Evolutionary conservation across 2,113 vertebrate genomes (phyloP), one percentile per base, ranked within the genome.

Genomic region (Cercocebus atys): DNA sequence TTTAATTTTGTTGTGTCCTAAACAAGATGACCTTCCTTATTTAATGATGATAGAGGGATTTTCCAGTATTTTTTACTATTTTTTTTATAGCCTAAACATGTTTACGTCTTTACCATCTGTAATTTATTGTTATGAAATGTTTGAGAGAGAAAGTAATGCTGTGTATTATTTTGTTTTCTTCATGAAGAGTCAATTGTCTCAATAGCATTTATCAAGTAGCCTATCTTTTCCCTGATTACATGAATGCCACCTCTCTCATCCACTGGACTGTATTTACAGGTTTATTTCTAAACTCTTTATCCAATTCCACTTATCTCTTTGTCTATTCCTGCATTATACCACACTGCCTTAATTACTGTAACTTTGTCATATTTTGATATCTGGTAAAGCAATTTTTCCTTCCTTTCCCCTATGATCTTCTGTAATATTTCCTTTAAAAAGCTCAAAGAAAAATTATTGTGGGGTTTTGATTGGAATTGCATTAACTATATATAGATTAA

Each of bases 81-180:
- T 47, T 45, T 38, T 91, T 75, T 12, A 89, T 75, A 66, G 43
- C 35, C 88, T 85, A 81, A 90, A 90, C 93, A 83, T 83, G 5
- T 82, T 82, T 64, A 92, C 47, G 70, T 75, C 32, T 89, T 97
- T 82, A 23, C 27, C 61, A 55, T 61, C 40, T 88, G 40, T n/a
- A 91, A 82, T 88, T 83, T 76, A 68, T 66, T 96, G 95, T 89
- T 55, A 20, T 73, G 35, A 92, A 82, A 93, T 38, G n/a, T 93
- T 64, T 90, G 55, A 89, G 5, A 80, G 17, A 88, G 76, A 81
- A 84, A 76, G 50, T 45, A 88, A 76, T 66, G 55, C 30, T 70
- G 52, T 78, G 47, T 40, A 84, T 86, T 40, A 47, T 18, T 55
- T 84, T 78, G 30, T 22, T 61, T 84, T 47, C 43, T 57, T 93